phyloP scores from a whole-genome alignment of 2,797 vertebrate genomes.

The Protonibea diacanthus region DNA sequence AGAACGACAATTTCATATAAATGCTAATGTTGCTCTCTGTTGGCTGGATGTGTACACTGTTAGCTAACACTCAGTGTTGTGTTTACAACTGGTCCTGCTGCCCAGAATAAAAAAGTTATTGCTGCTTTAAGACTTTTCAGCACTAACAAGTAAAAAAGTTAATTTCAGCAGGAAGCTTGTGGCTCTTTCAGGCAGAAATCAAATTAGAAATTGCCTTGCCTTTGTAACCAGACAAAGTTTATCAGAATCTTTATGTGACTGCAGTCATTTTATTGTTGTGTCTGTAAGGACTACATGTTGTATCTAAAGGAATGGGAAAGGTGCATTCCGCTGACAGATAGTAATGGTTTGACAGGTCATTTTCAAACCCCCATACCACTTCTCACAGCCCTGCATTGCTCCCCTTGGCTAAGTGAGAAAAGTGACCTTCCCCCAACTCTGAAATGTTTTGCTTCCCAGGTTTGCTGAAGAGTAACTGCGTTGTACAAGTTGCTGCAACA shows the following conservation, averaged over 20 bases:
- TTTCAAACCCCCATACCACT: slow-evolving; percentile 13
- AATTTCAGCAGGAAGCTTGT: neutral
- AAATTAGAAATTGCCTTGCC: neutral
- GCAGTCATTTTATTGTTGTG: neutral
- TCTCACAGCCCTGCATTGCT: slow-evolving; percentile 18
- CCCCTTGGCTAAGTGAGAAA: slow-evolving; percentile 42
- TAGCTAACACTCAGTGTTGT: neutral
- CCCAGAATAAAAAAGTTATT: neutral
- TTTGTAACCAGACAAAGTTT: neutral
- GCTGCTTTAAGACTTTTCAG: neutral
- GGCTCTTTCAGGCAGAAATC: neutral
- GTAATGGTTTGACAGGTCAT: slow-evolving; percentile 3
- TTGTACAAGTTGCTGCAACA: slow-evolving; percentile 20
- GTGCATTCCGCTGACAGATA: slow-evolving; percentile 6
- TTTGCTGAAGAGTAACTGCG: slow-evolving; percentile 39
- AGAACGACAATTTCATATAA: neutral
- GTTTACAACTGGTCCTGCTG: neutral
- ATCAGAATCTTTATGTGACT: neutral
- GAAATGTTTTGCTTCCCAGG: slow-evolving; percentile 39
- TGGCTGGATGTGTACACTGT: neutral
- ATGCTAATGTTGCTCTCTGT: neutral
- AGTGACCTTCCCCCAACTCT: slow-evolving; percentile 17
- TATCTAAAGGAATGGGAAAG: neutral
- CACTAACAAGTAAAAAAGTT: neutral
- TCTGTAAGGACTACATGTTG: neutral